phyloP scores from a whole-genome alignment of 2,113 vertebrate species.

The Xenopus laevis region DNA sequence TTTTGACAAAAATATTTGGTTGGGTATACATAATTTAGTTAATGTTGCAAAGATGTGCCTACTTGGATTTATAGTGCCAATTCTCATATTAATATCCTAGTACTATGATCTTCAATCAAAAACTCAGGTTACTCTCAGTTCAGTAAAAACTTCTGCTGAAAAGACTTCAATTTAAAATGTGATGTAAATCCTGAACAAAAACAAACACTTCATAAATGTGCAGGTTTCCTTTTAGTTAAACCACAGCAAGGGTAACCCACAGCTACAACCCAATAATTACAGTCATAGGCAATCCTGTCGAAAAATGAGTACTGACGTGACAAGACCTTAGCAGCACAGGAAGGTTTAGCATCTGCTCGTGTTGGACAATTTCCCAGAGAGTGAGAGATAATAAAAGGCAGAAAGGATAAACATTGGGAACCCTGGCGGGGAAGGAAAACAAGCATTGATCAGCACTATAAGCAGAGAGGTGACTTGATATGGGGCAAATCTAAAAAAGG shows the following conservation, averaged over 20 bases:
- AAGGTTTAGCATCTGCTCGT: neutral
- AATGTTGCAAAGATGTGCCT: too few relatives aligned
- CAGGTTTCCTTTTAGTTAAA: slow-evolving; percentile 26
- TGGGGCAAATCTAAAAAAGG: too few relatives aligned
- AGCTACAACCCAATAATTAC: slow-evolving; percentile 11
- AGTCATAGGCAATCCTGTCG: slow-evolving; percentile 8
- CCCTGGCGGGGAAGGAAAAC: slow-evolving; percentile 6
- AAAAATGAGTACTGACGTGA: slow-evolving; percentile 10
- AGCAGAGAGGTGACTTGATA: too few relatives aligned
- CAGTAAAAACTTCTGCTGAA: neutral
- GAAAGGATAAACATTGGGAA: slow-evolving; percentile 5
- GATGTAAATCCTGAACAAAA: slow-evolving; percentile 14
- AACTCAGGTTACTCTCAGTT: too few relatives aligned
- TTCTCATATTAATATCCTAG: too few relatives aligned
- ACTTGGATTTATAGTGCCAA: too few relatives aligned
- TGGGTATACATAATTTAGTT: too few relatives aligned
- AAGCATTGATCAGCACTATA: neutral
- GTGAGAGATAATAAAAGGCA: slow-evolving; percentile 6
- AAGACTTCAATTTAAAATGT: neutral
- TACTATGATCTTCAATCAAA: too few relatives aligned
- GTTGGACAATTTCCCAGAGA: slow-evolving; percentile 13
- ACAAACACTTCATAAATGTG: slow-evolving; percentile 20
- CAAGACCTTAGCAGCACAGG: neutral
- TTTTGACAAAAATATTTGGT: too few relatives aligned
- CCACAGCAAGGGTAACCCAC: neutral